Evolutionary conservation across 2,888 invertebrate species (phyloP).

Genomic region (Ennomos fuscantarius): DNA sequence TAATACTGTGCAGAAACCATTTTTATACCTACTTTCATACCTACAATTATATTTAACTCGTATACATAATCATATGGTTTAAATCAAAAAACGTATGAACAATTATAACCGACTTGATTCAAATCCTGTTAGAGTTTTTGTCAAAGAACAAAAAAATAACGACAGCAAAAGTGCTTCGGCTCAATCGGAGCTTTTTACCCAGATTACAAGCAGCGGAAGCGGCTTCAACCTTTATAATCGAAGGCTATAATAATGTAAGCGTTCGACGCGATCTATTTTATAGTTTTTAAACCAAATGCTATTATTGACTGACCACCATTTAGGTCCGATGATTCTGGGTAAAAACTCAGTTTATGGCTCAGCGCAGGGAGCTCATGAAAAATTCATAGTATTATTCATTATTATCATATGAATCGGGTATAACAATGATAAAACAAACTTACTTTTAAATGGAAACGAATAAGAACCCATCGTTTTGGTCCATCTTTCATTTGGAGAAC

Average conservation of each 20-base stretch:
- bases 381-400: slow-evolving; percentile 20
- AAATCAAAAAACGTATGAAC: neutral
- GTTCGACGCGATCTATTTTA: slow-evolving; percentile 51
- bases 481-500: no score
- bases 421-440: no score
- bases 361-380: slow-evolving; percentile 8
- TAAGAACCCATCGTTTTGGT: no score
- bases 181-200: slow-evolving; percentile 41
- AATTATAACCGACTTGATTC: slow-evolving; percentile 9
- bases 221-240: slow-evolving; percentile 45
- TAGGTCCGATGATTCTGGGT: slow-evolving; percentile 44
- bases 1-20: slow-evolving; percentile 8
- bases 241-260: slow-evolving; percentile 51
- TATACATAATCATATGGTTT: no score
- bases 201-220: slow-evolving; percentile 25
- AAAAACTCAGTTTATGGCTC: slow-evolving; percentile 54
- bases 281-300: slow-evolving; percentile 47
- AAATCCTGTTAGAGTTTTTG: slow-evolving; percentile 12
- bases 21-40: no score
- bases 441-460: no score
- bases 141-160: slow-evolving; percentile 26
- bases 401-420: no score
- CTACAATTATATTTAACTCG: no score
- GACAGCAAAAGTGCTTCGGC: slow-evolving; percentile 30
- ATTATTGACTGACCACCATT: slow-evolving; percentile 13